These are phyloP conservation scores for Agrotis clavis DNA, from an alignment of 2,888 invertebrate species.

Conservation along the genomic window DNA sequence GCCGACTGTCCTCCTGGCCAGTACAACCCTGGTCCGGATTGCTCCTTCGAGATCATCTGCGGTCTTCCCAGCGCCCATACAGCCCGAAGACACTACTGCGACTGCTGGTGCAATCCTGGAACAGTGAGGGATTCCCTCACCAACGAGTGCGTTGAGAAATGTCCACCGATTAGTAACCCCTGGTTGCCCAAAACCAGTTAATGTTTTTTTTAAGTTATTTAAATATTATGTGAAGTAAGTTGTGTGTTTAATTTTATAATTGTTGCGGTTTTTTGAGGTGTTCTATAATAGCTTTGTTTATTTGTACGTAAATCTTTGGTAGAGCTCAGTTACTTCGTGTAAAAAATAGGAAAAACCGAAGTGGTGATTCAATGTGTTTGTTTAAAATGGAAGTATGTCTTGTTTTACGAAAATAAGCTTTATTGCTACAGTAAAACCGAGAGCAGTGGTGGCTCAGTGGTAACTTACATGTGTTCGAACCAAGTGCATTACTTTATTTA, in stretches of 20 bases:
- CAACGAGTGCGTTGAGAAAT: conserved; percentile 69
- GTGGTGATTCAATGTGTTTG: background rate
- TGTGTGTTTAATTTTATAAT: conserved; percentile 32
- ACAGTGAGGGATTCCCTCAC: conserved; percentile 67
- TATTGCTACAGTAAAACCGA: no score
- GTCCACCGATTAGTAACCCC: conserved; percentile 50
- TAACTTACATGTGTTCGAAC: no score
- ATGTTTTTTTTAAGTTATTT: conserved; percentile 35
- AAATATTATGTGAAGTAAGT: conserved; percentile 16
- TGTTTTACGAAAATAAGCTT: background rate
- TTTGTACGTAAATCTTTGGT: background rate
- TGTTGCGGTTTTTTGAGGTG: no score
- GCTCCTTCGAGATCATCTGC: conserved; percentile 74
- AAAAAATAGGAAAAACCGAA: conserved; percentile 24
- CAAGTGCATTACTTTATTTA: no score
- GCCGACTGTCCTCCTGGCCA: conserved; percentile 76
- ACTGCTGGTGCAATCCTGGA: conserved; percentile 77
- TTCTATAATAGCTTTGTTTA: background rate
- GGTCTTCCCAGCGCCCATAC: conserved; percentile 69
- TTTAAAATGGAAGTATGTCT: background rate
- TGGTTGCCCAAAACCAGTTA: background rate
- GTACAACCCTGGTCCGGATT: conserved; percentile 74
- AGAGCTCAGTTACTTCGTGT: background rate
- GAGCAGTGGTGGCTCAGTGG: no score
- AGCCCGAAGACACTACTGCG: conserved; percentile 73